Conservation (phyloP, 1,140 invertebrate species). For the Bombus turneri region DNA sequence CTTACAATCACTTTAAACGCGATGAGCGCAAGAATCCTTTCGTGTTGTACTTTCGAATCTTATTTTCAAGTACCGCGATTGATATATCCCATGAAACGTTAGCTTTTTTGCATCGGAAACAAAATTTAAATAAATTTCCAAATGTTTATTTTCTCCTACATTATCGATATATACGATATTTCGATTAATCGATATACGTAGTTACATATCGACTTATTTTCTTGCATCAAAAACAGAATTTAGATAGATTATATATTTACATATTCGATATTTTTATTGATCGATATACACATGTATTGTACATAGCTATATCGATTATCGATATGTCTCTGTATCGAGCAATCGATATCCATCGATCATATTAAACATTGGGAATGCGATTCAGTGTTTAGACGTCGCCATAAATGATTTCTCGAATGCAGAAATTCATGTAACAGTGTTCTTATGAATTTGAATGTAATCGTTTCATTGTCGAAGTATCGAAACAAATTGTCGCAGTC, state of each 20-base stretch:
- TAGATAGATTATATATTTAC: background rate
- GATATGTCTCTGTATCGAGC: background rate
- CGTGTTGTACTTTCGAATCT: conserved; percentile 24
- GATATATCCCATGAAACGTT: background rate
- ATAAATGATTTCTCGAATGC: no score
- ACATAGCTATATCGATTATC: background rate
- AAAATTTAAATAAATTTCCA: background rate
- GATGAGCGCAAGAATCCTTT: conserved; percentile 17
- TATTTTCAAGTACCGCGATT: background rate
- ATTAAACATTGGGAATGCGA: background rate
- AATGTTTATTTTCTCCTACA: background rate
- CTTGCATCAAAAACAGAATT: background rate
- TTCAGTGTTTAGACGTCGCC: no score
- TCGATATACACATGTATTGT: background rate
- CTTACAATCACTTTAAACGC: conserved; percentile 30
- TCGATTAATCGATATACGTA: background rate
- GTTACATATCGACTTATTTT: no score
- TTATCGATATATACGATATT: background rate
- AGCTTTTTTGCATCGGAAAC: background rate
- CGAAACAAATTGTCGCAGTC: background rate
- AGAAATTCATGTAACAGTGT: background rate
- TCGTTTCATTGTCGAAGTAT: background rate
- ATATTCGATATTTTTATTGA: background rate
- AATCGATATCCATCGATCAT: background rate
- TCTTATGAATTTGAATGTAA: background rate